Conservation (phyloP, 1,140 invertebrate species). For the Aplysia californica region DNA sequence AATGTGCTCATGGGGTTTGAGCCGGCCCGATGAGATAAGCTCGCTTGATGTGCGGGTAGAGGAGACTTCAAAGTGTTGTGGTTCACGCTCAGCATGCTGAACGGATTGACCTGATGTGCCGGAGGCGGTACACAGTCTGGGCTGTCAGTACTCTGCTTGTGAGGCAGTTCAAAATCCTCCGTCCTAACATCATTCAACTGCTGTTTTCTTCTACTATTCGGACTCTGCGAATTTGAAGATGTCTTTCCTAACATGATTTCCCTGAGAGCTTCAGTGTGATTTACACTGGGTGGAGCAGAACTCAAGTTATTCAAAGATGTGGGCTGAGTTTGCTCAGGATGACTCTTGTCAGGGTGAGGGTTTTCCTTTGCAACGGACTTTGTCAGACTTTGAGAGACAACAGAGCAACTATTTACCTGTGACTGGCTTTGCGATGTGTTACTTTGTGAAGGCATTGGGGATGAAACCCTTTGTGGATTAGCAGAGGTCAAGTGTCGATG, state of each 20-base stretch:
- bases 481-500: too few species aligned
- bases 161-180: background rate
- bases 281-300: background rate
- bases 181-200: constrained; percentile 4
- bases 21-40: too few species aligned
- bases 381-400: too few species aligned
- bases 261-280: background rate
- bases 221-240: background rate
- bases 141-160: background rate
- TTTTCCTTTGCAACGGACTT: too few species aligned
- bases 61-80: background rate
- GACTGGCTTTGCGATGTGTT: too few species aligned
- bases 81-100: background rate
- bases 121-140: background rate
- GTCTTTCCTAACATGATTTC: background rate
- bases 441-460: too few species aligned
- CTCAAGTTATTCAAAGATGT: background rate
- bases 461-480: background rate
- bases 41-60: too few species aligned
- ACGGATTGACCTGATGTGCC: background rate
- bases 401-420: too few species aligned
- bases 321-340: background rate
- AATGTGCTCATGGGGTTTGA: too few species aligned
- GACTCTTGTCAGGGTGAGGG: background rate
- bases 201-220: background rate